Evolutionary conservation across 2,888 invertebrate genomes (phyloP).

Genomic region (Platycnemis pennipes): DNA sequence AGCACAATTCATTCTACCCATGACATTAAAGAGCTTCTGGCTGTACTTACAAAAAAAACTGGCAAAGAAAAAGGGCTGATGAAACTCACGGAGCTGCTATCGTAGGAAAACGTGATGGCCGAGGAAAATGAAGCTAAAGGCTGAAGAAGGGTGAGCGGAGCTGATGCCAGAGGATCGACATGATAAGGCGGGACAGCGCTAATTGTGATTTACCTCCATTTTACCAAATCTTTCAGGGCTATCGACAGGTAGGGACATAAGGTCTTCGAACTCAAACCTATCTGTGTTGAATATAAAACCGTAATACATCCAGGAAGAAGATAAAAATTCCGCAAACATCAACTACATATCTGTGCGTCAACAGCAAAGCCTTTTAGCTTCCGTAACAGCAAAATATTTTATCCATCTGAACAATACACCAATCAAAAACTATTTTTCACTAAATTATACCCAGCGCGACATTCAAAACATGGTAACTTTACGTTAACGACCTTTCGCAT

Average conservation of each 20-base stretch:
- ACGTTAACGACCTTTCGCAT: too few species aligned
- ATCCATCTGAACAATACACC: too few species aligned
- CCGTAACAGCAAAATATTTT: too few species aligned
- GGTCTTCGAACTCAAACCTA: background rate
- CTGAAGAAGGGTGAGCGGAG: background rate
- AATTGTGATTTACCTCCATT: background rate
- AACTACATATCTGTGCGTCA: too few species aligned
- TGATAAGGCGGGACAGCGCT: background rate
- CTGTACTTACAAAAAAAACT: background rate
- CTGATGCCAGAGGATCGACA: background rate
- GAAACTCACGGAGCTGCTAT: background rate
- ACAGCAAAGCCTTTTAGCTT: too few species aligned
- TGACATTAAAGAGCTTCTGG: background rate
- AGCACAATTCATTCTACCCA: background rate
- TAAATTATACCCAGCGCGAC: too few species aligned
- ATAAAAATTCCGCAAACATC: too few species aligned
- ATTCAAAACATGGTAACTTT: too few species aligned
- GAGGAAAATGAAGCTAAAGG: background rate
- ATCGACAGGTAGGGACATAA: background rate
- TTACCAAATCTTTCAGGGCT: background rate
- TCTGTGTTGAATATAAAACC: too few species aligned
- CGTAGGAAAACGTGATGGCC: background rate
- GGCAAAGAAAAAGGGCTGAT: background rate
- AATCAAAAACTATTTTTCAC: too few species aligned
- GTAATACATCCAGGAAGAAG: too few species aligned